Evolutionary conservation across 2,797 vertebrate genomes (phyloP).

Genomic region (Threskiornis aethiopicus): DNA sequence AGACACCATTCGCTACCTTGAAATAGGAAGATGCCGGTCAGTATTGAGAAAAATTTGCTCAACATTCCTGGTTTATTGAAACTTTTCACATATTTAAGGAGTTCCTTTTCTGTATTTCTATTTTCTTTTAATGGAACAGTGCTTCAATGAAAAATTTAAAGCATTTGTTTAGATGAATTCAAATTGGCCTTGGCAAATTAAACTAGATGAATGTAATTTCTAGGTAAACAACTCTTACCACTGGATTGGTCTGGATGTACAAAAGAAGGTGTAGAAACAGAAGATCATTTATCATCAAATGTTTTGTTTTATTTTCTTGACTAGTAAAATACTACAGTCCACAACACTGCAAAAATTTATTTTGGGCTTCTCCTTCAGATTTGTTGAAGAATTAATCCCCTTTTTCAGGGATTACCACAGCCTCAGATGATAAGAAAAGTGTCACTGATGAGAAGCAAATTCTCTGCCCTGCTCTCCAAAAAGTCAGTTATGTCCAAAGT

Average conservation of each 20-base stretch:
- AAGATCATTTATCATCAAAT: not conserved
- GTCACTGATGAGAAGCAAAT: not conserved
- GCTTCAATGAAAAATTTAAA: not conserved
- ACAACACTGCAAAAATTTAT: not conserved
- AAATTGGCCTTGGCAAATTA: not conserved
- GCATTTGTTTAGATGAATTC: not conserved
- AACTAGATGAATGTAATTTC: not conserved
- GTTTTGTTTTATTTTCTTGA: not conserved
- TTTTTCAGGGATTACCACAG: not conserved
- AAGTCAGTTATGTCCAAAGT: not conserved
- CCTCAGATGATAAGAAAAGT: not conserved
- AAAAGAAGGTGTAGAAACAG: not conserved
- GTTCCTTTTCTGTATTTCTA: not conserved
- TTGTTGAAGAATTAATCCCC: not conserved
- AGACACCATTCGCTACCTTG: not conserved
- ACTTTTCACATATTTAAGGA: not conserved
- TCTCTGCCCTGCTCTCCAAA: not conserved
- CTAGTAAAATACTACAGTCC: not conserved
- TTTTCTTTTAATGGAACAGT: not conserved
- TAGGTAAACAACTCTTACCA: not conserved
- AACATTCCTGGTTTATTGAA: not conserved
- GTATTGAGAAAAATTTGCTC: not conserved
- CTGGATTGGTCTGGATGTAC: not conserved
- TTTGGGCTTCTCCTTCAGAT: not conserved
- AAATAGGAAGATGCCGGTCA: not conserved